Evolutionary conservation across 2,888 invertebrate genomes (phyloP).

Genomic region (Lysandra coridon): DNA sequence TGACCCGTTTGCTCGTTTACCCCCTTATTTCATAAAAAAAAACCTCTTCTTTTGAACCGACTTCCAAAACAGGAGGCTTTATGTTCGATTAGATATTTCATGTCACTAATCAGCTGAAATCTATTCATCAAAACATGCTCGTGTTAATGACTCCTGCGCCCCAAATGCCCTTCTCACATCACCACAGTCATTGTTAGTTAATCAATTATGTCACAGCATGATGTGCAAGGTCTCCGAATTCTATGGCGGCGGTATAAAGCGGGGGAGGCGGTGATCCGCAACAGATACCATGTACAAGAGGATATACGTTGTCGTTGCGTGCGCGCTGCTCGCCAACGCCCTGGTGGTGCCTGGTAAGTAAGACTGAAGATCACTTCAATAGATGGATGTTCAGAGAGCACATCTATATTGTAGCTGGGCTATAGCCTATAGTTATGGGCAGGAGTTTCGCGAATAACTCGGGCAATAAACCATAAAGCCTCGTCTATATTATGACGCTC

Average conservation of each 20-base stretch:
- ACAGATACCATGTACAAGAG: constrained; percentile 4
- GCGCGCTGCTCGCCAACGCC: neutral
- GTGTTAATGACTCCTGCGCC: constrained; percentile 5
- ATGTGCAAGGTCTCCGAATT: neutral
- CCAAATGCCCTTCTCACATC: constrained; percentile 11
- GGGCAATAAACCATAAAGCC: too few relatives aligned
- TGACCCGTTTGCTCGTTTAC: too few relatives aligned
- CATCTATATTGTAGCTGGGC: too few relatives aligned
- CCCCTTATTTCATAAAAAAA: too few relatives aligned
- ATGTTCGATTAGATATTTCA: too few relatives aligned
- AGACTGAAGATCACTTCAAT: too few relatives aligned
- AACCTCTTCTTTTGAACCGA: too few relatives aligned
- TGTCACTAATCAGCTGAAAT: too few relatives aligned
- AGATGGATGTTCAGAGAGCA: neutral
- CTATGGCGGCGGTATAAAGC: neutral
- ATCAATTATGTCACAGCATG: constrained; percentile 13
- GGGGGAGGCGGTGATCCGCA: neutral
- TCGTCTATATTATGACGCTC: too few relatives aligned
- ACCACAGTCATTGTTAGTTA: constrained; percentile 13
- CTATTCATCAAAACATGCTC: neutral
- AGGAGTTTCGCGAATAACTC: too few relatives aligned
- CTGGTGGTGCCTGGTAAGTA: neutral
- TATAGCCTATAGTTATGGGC: neutral
- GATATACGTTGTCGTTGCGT: constrained; percentile 5
- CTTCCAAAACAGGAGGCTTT: too few relatives aligned